phyloP scores from a whole-genome alignment of 2,797 vertebrate genomes.

The Alectoris magna region DNA sequence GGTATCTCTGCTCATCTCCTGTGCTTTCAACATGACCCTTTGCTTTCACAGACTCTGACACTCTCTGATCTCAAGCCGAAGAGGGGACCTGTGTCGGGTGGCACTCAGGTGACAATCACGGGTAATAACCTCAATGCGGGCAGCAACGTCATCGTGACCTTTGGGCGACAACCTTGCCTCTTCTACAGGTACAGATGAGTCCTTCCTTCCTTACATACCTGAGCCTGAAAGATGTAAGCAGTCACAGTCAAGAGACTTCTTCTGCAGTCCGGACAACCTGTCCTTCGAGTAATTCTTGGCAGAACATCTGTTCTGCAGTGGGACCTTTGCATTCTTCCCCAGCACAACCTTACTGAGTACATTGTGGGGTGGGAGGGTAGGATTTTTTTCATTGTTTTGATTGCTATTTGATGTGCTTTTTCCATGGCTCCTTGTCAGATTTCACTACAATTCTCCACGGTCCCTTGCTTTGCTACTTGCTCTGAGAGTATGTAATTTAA shows the following conservation, averaged over 20 bases:
- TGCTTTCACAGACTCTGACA: constrained; percentile 84
- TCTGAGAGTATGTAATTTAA: background rate
- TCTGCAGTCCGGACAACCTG: background rate
- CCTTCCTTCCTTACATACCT: fast-evolving
- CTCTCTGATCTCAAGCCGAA: constrained; percentile 89
- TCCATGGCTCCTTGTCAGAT: constrained; percentile 45
- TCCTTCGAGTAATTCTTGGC: background rate
- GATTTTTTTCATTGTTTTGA: constrained; percentile 48
- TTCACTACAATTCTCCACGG: constrained; percentile 17
- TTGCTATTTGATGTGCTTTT: constrained; percentile 30
- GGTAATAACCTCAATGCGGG: constrained; percentile 96
- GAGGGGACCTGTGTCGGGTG: constrained; percentile 93
- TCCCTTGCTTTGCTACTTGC: background rate
- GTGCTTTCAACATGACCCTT: background rate
- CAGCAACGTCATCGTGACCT: constrained; percentile 94
- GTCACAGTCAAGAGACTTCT: background rate
- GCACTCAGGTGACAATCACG: constrained; percentile 94
- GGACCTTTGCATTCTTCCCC: background rate
- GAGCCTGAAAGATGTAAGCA: background rate
- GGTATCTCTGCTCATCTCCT: background rate
- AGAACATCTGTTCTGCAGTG: fast-evolving
- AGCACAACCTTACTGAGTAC: background rate
- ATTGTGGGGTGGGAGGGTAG: background rate
- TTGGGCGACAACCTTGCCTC: constrained; percentile 92
- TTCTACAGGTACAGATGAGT: constrained; percentile 87